A percentile compares a stretch with the other conserved stretches of the same genome.
phyloP scores from a whole-genome alignment of 2,888 invertebrate species.

The Apodemia zela region DNA sequence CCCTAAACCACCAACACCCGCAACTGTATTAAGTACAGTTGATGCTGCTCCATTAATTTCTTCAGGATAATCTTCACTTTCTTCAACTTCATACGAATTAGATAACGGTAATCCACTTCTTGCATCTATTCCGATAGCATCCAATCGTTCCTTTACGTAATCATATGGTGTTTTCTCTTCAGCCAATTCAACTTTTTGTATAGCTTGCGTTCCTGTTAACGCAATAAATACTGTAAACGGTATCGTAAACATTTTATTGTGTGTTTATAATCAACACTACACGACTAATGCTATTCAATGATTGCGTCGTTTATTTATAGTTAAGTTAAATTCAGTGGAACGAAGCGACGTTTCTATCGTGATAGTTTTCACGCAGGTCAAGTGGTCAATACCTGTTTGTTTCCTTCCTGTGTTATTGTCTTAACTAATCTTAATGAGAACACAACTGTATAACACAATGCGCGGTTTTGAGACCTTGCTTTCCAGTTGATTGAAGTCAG shows the following conservation, averaged over 20 bases:
- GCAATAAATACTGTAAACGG: slow-evolving; percentile 49
- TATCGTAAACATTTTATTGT: slow-evolving; percentile 59
- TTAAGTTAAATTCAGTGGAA: slow-evolving; percentile 69
- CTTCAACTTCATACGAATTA: slow-evolving; percentile 79
- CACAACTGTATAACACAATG: slow-evolving; percentile 68
- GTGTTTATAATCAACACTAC: slow-evolving; percentile 52
- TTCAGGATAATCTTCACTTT: slow-evolving; percentile 80
- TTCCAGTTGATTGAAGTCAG: slow-evolving; percentile 73
- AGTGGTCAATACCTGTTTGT: slow-evolving; percentile 58
- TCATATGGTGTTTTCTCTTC: slow-evolving; percentile 70
- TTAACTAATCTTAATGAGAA: slow-evolving; percentile 71
- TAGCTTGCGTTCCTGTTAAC: slow-evolving; percentile 46
- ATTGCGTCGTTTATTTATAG: slow-evolving; percentile 73
- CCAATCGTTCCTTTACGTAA: slow-evolving; percentile 64
- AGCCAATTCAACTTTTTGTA: slow-evolving; percentile 53
- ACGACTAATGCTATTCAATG: slow-evolving; percentile 69
- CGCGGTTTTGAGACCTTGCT: slow-evolving; percentile 72
- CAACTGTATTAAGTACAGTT: slow-evolving; percentile 56
- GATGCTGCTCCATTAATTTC: slow-evolving; percentile 68
- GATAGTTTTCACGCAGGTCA: slow-evolving; percentile 65
- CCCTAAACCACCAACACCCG: slow-evolving; percentile 48
- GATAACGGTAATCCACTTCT: slow-evolving; percentile 63
- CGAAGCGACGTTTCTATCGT: slow-evolving; percentile 53
- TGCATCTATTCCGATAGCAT: slow-evolving; percentile 52
- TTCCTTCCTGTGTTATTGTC: slow-evolving; percentile 79